These are phyloP conservation scores for Drosophila cognata DNA, from an alignment of 2,888 invertebrate genomes.

Conservation along the genomic window DNA sequence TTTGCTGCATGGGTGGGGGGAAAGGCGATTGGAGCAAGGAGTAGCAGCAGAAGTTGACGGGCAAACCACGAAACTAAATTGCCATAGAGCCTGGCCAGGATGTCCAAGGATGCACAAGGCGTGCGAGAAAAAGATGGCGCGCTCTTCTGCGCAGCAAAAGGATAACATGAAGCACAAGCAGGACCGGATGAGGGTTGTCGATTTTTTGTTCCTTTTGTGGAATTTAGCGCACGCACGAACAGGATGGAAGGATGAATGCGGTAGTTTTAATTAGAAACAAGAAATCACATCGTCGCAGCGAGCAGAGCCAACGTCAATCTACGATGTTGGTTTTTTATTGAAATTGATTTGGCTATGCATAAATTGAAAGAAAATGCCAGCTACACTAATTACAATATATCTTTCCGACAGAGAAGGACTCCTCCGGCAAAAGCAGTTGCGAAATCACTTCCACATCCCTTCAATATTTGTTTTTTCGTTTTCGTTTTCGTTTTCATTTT, in stretches of 20 bases:
- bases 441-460: conserved; percentile 23
- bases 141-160: conserved; percentile 66
- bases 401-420: conserved; percentile 35
- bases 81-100: conserved; percentile 46
- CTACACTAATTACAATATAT: conserved; percentile 77
- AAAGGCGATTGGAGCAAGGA: conserved; percentile 6
- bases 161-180: conserved; percentile 6
- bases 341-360: conserved; percentile 78
- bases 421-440: conserved; percentile 9
- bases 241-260: not conserved
- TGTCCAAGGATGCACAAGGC: conserved; percentile 29
- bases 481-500: not conserved
- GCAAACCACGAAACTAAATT: conserved; percentile 78
- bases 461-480: conserved; percentile 7
- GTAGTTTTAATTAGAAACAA: conserved; percentile 54
- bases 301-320: conserved; percentile 34
- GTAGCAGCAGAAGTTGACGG: conserved; percentile 61
- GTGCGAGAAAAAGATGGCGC: conserved; percentile 79
- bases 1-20: not conserved
- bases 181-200: conserved; percentile 2
- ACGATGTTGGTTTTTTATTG: conserved; percentile 64
- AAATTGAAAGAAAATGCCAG: conserved; percentile 63
- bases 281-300: conserved; percentile 40
- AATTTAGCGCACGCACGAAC: conserved; percentile 40
- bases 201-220: not conserved